These are phyloP conservation scores for Mythimna lalbum DNA, from an alignment of 2,888 invertebrate species.

Conservation along the genomic window DNA sequence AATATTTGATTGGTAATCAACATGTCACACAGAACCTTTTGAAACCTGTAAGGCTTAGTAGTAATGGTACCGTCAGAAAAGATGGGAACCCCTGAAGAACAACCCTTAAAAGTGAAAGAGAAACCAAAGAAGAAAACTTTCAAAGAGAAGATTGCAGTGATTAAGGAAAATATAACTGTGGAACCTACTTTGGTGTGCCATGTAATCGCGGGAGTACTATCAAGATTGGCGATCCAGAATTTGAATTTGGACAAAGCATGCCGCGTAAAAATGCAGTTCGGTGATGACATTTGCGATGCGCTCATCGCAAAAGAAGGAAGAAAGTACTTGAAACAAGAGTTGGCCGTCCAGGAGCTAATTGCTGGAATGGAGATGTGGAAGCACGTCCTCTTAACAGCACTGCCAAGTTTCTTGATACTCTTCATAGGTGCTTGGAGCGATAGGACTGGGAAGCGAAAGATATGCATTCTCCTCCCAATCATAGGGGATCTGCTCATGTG, in stretches of 20 bases:
- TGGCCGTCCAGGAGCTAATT: constrained; percentile 90
- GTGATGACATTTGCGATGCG: constrained; percentile 93
- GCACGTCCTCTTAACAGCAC: constrained; percentile 87
- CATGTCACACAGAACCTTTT: constrained; percentile 39
- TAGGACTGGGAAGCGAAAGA: constrained; percentile 89
- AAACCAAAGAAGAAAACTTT: constrained; percentile 76
- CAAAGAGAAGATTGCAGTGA: constrained; percentile 83
- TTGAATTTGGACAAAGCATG: constrained; percentile 96
- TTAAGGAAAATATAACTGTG: constrained; percentile 91
- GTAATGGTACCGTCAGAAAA: constrained; percentile 46
- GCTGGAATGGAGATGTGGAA: constrained; percentile 90
- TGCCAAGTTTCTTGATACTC: constrained; percentile 89
- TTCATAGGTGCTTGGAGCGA: constrained; percentile 92
- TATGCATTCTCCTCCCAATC: constrained; percentile 90
- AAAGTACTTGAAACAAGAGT: constrained; percentile 91
- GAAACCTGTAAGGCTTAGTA: constrained; percentile 55
- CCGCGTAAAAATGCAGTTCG: constrained; percentile 93
- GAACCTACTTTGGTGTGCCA: constrained; percentile 92
- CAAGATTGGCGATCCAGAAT: constrained; percentile 95
- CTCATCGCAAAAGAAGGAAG: constrained; percentile 93
- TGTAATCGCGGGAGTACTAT: constrained; percentile 91
- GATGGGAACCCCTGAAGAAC: constrained; percentile 78
- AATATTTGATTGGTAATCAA: constrained; percentile 69
- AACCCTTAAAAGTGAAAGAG: constrained; percentile 73
- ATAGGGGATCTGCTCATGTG: constrained; percentile 88